Conservation (phyloP, 2,888 invertebrate genomes). For the Polia nebulosa region DNA sequence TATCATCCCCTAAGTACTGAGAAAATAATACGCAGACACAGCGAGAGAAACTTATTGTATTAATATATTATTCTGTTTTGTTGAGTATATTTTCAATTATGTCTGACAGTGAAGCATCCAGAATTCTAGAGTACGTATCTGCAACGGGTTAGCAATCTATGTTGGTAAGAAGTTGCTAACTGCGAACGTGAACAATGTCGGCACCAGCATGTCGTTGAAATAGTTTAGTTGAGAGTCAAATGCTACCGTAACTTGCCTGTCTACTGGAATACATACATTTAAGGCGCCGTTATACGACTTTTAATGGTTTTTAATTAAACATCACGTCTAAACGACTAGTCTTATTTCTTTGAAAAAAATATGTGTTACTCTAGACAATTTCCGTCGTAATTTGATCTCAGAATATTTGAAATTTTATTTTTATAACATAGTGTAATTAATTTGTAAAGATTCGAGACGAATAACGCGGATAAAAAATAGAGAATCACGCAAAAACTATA, state of each 20-base stretch:
- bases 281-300: too few species aligned
- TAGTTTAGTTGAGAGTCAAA: slow-evolving; percentile 25
- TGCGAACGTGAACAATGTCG: slow-evolving; percentile 23
- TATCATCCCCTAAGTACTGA: slow-evolving; percentile 4
- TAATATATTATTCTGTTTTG: slow-evolving; percentile 19
- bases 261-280: too few species aligned
- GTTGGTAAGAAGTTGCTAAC: slow-evolving; percentile 17
- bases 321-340: too few species aligned
- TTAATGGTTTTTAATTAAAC: too few species aligned
- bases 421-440: too few species aligned
- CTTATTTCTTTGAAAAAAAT: too few species aligned
- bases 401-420: too few species aligned
- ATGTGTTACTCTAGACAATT: too few species aligned
- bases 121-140: background rate
- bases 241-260: background rate
- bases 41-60: slow-evolving; percentile 3
- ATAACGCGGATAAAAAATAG: too few species aligned
- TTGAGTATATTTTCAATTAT: background rate
- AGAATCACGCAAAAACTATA: too few species aligned
- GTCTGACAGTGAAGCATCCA: background rate
- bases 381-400: too few species aligned
- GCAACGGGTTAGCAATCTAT: background rate
- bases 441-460: too few species aligned
- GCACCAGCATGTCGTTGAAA: slow-evolving; percentile 21
- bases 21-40: slow-evolving; percentile 16